Evolutionary conservation across 2,113 vertebrate genomes (phyloP), one percentile per base, ranked within the genome.

Genomic region (Myotis lucifugus): DNA sequence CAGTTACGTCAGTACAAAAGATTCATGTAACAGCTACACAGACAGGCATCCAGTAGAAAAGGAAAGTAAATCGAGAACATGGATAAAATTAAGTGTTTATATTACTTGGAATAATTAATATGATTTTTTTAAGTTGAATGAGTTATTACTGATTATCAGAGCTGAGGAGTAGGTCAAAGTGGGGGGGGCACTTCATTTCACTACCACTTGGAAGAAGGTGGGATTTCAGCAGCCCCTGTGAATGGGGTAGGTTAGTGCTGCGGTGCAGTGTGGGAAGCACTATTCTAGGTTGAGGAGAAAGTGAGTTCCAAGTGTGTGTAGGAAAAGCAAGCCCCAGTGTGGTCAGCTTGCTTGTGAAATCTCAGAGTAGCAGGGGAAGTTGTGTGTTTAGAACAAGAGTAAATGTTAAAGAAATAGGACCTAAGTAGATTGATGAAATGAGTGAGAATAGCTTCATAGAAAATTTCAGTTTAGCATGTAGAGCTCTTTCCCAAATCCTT

Each of bases 1-100:
- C 90, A 96, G 86, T 82, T 82, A 56, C 15, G 19, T 88, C 64
- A 37, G 82, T 97, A 88, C 84, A 90, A 70, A 94, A 92, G 74
- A 64, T 77, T 91, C 52, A 15, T n/a, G 10, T 46, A 86, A 78
- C 59, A 92, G 82, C 85, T 32, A 66, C 7, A 83, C 77, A 97
- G 27, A 83, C 77, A 97, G 32, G 61, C 50, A 34, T 64, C 67
- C 1, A 2, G 61, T 79, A 66, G 82, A 50, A 73, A 69, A 91
- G 81, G 91, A 72, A 88, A 84, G 61, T 87, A 70, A 88, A 48
- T 95, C 8, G 25, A 76, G 32, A 95, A 19, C 61, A 34, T 48
- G 70, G 73, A 82, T 92, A 92, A 32, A 91, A 79, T 89, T 79
- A 67, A 85, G 9, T 86, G 29, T 90, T 94, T 90, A 21, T 25